Evolutionary conservation across 92 coral and sea anemone genomes (phyloP).

Genomic region (Umimayanthus chanpuru): DNA sequence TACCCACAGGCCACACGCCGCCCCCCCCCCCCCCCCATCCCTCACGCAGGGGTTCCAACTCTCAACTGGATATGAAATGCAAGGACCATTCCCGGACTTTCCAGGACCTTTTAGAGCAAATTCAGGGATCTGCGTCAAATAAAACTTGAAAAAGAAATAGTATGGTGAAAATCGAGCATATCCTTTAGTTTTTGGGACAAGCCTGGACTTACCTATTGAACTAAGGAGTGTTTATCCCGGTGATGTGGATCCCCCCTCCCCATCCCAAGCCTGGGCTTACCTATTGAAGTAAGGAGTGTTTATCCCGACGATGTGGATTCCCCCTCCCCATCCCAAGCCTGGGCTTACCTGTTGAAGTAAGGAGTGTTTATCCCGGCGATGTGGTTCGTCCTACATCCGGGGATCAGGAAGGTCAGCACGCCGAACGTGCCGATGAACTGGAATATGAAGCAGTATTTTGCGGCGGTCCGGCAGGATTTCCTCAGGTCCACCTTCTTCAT

Average conservation of each 20-base stretch:
- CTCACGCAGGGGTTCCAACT: too few species aligned
- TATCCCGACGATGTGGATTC: slow-evolving; percentile 84
- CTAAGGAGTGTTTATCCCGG: slow-evolving; percentile 85
- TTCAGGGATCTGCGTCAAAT: too few species aligned
- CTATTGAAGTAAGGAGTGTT: slow-evolving; percentile 73
- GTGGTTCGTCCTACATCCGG: slow-evolving; percentile 92
- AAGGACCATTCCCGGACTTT: too few species aligned
- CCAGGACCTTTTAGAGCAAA: too few species aligned
- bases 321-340: too few species aligned
- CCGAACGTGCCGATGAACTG: slow-evolving; percentile 95
- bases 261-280: slow-evolving; percentile 41
- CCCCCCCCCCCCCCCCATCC: too few species aligned
- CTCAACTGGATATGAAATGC: too few species aligned
- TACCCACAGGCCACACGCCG: too few species aligned
- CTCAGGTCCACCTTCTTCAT: slow-evolving; percentile 89
- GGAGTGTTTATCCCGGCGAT: slow-evolving; percentile 87
- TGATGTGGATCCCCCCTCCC: slow-evolving; percentile 75
- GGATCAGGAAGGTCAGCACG: slow-evolving; percentile 92
- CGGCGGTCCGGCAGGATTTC: slow-evolving; percentile 88
- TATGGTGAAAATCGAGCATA: too few species aligned
- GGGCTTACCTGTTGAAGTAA: slow-evolving; percentile 81
- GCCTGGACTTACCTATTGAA: slow-evolving; percentile 57
- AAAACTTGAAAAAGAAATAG: too few species aligned
- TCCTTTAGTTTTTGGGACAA: too few species aligned
- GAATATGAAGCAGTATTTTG: slow-evolving; percentile 92